phyloP scores from a whole-genome alignment of 2,797 vertebrate genomes.

The Chiroxiphia lanceolata region DNA sequence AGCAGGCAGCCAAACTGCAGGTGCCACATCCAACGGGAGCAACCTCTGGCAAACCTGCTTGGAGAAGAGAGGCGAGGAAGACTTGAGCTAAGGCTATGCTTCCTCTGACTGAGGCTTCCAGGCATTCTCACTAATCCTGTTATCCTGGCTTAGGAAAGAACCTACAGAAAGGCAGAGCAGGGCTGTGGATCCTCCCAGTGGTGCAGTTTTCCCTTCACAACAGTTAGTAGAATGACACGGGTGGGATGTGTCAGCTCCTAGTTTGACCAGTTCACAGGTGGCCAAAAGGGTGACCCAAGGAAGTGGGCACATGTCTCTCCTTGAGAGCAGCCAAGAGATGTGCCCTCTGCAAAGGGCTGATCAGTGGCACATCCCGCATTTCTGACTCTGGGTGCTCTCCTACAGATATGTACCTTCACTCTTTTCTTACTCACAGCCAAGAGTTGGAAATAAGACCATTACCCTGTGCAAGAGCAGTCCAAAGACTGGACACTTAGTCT shows the following conservation, averaged over 20 bases:
- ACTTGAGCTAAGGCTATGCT: not conserved
- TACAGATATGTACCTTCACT: not conserved
- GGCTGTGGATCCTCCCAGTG: not conserved
- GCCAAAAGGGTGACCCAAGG: not conserved
- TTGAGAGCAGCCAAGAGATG: not conserved
- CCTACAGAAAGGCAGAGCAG: not conserved
- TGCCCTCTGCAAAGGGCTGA: not conserved
- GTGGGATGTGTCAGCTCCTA: not conserved
- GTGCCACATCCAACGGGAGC: rapidly evolving
- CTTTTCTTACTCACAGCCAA: conserved; percentile 10
- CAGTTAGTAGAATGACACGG: not conserved
- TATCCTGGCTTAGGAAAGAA: not conserved
- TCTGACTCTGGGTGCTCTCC: conserved; percentile 16
- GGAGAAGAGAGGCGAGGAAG: not conserved
- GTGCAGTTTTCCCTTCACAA: not conserved
- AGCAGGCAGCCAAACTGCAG: rapidly evolving
- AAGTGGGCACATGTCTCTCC: rapidly evolving
- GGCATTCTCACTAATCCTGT: not conserved
- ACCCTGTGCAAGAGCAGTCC: not conserved
- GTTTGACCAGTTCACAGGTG: not conserved
- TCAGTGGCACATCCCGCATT: not conserved
- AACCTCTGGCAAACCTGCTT: not conserved
- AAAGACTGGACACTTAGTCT: rapidly evolving
- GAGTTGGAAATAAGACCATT: not conserved
- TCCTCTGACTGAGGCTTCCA: not conserved